Conservation (phyloP, 2,888 invertebrate species). For the Pachliopta kotzebuea region DNA sequence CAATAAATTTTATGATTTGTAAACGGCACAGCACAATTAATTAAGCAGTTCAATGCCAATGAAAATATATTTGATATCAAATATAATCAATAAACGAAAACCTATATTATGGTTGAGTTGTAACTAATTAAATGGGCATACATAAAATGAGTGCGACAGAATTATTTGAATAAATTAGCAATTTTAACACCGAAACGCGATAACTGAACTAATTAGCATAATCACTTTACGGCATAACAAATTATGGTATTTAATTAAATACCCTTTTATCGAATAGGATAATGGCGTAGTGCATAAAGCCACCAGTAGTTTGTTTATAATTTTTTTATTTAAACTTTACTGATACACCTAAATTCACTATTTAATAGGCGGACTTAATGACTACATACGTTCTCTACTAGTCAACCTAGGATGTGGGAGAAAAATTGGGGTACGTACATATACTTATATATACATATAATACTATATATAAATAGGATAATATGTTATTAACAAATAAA, state of each 20-base stretch:
- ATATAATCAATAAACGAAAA: slow-evolving; percentile 21
- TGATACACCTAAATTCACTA: too few species aligned
- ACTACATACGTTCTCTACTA: too few species aligned
- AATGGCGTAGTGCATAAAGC: too few species aligned
- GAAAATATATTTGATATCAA: slow-evolving; percentile 6
- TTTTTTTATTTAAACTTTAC: too few species aligned
- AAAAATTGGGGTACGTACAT: too few species aligned
- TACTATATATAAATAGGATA: too few species aligned
- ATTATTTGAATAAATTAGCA: slow-evolving; percentile 27
- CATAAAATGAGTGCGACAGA: slow-evolving; percentile 5
- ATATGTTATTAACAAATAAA: too few species aligned
- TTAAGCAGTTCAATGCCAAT: slow-evolving; percentile 8
- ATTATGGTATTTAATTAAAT: slow-evolving; percentile 6
- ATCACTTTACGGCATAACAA: slow-evolving; percentile 11
- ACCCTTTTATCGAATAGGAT: too few species aligned
- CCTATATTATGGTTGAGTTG: neutral
- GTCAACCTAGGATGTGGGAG: too few species aligned
- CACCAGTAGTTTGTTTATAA: too few species aligned
- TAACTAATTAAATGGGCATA: slow-evolving; percentile 13
- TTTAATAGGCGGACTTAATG: too few species aligned
- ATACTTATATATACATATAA: too few species aligned
- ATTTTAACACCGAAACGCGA: slow-evolving; percentile 26
- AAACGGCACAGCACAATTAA: neutral
- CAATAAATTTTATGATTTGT: slow-evolving; percentile 20
- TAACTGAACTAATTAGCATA: slow-evolving; percentile 25